Evolutionary conservation across 2,888 invertebrate genomes (phyloP), one percentile per base, ranked within the genome.

Genomic region (Folsomia candida): DNA sequence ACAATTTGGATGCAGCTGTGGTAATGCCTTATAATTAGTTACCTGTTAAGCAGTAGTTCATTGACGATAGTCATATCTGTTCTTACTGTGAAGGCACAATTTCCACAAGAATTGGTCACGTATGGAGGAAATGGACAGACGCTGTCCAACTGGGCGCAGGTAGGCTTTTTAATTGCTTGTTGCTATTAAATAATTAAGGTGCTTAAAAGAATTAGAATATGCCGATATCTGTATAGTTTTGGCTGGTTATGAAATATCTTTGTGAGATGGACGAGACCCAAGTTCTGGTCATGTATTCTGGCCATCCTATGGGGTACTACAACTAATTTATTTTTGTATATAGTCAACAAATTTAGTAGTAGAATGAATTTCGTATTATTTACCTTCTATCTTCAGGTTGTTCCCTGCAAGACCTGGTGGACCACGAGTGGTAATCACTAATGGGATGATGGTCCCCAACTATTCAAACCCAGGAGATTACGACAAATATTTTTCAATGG

Each of bases 61-160:
- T n/a, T n/a, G n/a, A n/a, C n/a, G n/a, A n/a, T n/a, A n/a, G n/a
- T n/a, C n/a, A n/a, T n/a, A n/a, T n/a, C n/a, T n/a, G n/a, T n/a
- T n/a, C n/a, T n/a, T n/a, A n/a, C n/a, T n/a, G n/a, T n/a, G n/a
- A n/a, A n/a, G n/a, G 71, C 71, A 24, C 71, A 71, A 51, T 71
- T 68, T 64, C 71, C 71, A n/a, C 71, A 71, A 22, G 74, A 74
- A 51, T 62, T 74, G 11, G 86, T 88, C 28, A 88, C 88, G 1
- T 88, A 88, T 80, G 88, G 88, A 1, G 88, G 87, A 9, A 88
- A 88, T 80, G 88, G 88, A 1, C 88, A 88, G 81, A 87, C 87
- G 1, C 86, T 88, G 80, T 86, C 86, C 59, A 88, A 88, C 81
- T 88, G 88, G 88, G 87, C 87, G 1, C 87, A 87, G 84, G 86